Evolutionary conservation across 2,888 invertebrate species (phyloP).

Genomic region (Muscina levida): DNA sequence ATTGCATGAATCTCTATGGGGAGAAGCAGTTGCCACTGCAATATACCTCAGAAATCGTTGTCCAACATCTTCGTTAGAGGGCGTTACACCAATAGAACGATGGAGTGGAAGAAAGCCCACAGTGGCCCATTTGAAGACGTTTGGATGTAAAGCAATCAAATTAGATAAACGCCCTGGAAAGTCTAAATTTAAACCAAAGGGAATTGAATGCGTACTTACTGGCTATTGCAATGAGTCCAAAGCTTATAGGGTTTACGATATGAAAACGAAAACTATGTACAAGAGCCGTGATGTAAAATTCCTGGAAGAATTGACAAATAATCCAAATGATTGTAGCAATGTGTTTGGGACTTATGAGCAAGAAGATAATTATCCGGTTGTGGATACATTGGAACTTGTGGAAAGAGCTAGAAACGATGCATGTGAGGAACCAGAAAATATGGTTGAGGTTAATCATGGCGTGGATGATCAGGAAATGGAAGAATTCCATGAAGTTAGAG

Average conservation of each 20-base stretch:
- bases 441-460: not conserved
- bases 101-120: too few species aligned
- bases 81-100: too few species aligned
- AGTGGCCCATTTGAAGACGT: slow-evolving; percentile 60
- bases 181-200: not conserved
- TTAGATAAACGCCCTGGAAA: too few species aligned
- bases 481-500: too few species aligned
- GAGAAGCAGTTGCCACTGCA: slow-evolving; percentile 58
- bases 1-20: slow-evolving; percentile 67
- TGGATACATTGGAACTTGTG: not conserved
- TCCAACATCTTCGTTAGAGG: slow-evolving; percentile 45
- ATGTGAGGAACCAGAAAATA: not conserved
- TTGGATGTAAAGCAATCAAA: slow-evolving; percentile 54
- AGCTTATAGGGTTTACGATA: slow-evolving; percentile 31
- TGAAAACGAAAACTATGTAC: slow-evolving; percentile 26
- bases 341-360: not conserved
- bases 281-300: slow-evolving; percentile 43
- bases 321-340: slow-evolving; percentile 3
- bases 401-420: not conserved
- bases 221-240: not conserved
- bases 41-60: slow-evolving; percentile 58
- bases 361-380: not conserved
- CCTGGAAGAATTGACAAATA: too few species aligned
- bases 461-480: not conserved
- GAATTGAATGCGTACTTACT: not conserved